A percentile compares a stretch with the other conserved stretches of the same genome.
Conservation (phyloP, 2,797 vertebrate species). For the Gymnoscopelus braueri region DNA sequence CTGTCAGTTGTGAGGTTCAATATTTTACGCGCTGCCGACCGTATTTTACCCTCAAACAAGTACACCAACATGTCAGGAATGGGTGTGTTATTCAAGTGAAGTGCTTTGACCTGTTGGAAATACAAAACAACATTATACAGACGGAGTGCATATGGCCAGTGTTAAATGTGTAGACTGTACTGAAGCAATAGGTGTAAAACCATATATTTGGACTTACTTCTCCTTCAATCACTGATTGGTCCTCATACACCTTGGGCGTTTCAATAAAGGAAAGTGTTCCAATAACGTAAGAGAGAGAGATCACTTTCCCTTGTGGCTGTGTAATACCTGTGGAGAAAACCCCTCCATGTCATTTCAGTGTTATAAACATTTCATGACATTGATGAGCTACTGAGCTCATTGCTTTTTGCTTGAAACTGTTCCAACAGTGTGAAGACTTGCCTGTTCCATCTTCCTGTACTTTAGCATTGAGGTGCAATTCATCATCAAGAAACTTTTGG, state of each 20-base stretch:
- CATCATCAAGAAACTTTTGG: background rate
- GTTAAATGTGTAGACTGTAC: background rate
- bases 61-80: conserved; percentile 56
- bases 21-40: conserved; percentile 6
- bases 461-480: conserved; percentile 16
- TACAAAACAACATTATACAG: background rate
- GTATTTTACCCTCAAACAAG: conserved; percentile 48
- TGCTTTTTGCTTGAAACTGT: background rate
- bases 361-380: no score
- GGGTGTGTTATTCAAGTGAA: conserved; percentile 54
- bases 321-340: conserved; percentile 44
- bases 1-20: conserved; percentile 71
- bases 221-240: conserved; percentile 54
- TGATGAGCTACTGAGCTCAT: no score
- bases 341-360: no score
- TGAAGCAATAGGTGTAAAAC: background rate
- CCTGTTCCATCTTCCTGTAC: conserved; percentile 72
- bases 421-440: conserved; percentile 6
- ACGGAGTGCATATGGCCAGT: no score
- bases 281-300: conserved; percentile 40
- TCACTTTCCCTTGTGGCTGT: background rate
- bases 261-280: conserved; percentile 64
- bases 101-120: conserved; percentile 68
- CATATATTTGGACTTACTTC: conserved; percentile 52
- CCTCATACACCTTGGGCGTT: conserved; percentile 57